Evolutionary conservation across 2,888 invertebrate genomes (phyloP).

Genomic region (Gastrophysa polygoni): DNA sequence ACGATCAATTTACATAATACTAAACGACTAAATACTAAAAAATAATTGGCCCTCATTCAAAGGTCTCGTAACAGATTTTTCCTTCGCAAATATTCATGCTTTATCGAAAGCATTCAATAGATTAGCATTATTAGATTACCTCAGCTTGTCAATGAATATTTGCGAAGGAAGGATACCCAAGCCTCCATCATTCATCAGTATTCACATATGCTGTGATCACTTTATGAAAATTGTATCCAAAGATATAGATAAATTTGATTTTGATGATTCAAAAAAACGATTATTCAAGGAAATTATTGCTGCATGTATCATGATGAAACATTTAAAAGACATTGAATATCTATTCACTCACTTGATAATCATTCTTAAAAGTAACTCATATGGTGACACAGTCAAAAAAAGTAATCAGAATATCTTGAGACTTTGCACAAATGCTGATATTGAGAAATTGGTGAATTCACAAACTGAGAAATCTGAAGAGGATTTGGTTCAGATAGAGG

Average conservation of each 20-base stretch:
- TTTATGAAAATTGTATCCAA: constrained; percentile 13
- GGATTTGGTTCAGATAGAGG: background rate
- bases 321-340: constrained; percentile 1
- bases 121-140: background rate
- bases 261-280: constrained; percentile 1
- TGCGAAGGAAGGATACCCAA: background rate
- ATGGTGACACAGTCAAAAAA: background rate
- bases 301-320: constrained; percentile 10
- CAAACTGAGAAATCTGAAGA: background rate
- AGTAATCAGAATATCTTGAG: background rate
- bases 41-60: background rate
- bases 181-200: background rate
- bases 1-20: background rate
- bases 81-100: background rate
- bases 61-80: background rate
- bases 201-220: background rate
- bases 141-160: background rate
- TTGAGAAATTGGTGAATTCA: background rate
- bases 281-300: background rate
- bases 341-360: background rate
- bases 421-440: background rate
- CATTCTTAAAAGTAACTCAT: background rate
- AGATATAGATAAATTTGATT: constrained; percentile 3
- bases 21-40: background rate
- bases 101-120: background rate